Evolutionary conservation across 37 sponge, comb jelly and placozoan genomes (phyloP), one percentile per base, ranked within the genome.

Genomic region (Mnemiopsis leidyi): DNA sequence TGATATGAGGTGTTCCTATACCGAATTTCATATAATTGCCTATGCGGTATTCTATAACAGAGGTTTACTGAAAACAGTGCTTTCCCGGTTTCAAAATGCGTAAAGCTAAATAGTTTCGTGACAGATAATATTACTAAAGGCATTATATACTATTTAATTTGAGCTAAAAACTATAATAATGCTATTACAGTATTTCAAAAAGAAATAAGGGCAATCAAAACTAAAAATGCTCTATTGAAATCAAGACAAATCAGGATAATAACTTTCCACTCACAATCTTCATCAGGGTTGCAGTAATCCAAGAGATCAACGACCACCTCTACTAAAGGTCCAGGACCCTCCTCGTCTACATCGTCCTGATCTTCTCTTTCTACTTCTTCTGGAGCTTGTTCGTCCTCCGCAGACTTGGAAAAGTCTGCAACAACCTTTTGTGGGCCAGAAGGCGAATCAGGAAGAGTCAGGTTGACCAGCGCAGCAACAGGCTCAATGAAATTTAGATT

Each of bases 231-330:
- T 48, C 61, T 48, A 5, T 18, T 5, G 5, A 18, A 48, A 48
- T 48, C 9, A 48, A 18, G 61, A n/a, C n/a, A n/a, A n/a, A 48
- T 48, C 61, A 48, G 61, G n/a, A 5, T 48, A 48, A 48, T 48
- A 48, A 48, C n/a, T n/a, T n/a, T n/a, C 23, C 16, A 77, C 79
- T 77, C 36, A 77, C 79, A 26, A 77, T 77, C 79, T 31, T 77
- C 79, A 18, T 34, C 79, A 20, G 33, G 20, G 32, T 77, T 77
- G 79, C 79, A 77, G 79, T 77, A 77, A 32, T 77, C 79, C 36
- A 77, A 77, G 21, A 77, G 2, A 77, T 77, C 79, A 34, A 77
- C 32, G 18, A 77, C 79, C 32, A 34, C 79, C 32, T 77, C 79
- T 3, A 77, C 79, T 20, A 77, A 20, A 1, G 32, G 20, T 18